Evolutionary conservation across 1,140 invertebrate species (phyloP).

Genomic region (Vollenhovia emeryi): DNA sequence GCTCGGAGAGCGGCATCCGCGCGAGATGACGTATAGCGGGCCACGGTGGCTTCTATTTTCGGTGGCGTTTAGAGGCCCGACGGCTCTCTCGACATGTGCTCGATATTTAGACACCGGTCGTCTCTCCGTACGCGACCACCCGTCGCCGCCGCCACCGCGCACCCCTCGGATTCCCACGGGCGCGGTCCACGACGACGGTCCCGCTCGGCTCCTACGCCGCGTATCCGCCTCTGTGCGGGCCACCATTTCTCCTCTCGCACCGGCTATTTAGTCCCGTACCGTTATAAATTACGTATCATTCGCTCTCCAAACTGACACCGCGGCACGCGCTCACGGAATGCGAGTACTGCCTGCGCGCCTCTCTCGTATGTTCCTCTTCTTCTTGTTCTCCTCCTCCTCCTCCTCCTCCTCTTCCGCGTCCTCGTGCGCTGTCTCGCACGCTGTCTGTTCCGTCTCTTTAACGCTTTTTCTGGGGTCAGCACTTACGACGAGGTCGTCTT

Average conservation of each 20-base stretch:
- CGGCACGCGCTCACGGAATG: conserved; percentile 74
- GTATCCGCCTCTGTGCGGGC: neutral
- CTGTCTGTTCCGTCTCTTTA: conserved; percentile 65
- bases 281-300: conserved; percentile 78
- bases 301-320: conserved; percentile 71
- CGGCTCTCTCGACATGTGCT: conserved; percentile 68
- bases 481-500: conserved; percentile 31
- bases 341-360: conserved; percentile 57
- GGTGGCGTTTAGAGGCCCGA: conserved; percentile 68
- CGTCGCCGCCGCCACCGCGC: conserved; percentile 19
- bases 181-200: conserved; percentile 8
- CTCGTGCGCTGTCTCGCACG: conserved; percentile 16
- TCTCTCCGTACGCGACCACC: conserved; percentile 57
- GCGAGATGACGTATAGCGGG: conserved; percentile 71
- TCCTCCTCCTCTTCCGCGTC: neutral
- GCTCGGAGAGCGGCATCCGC: conserved; percentile 36
- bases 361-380: conserved; percentile 26
- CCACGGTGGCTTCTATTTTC: conserved; percentile 72
- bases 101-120: conserved; percentile 74
- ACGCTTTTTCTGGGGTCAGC: conserved; percentile 48
- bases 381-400: neutral
- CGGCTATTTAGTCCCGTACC: conserved; percentile 71
- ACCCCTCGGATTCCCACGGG: conserved; percentile 16
- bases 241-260: neutral
- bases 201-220: conserved; percentile 18